Percentiles rank a stretch among this genome's conserved stretches.
phyloP scores from a whole-genome alignment of 2,888 invertebrate species.

The Xylocampa areola region DNA sequence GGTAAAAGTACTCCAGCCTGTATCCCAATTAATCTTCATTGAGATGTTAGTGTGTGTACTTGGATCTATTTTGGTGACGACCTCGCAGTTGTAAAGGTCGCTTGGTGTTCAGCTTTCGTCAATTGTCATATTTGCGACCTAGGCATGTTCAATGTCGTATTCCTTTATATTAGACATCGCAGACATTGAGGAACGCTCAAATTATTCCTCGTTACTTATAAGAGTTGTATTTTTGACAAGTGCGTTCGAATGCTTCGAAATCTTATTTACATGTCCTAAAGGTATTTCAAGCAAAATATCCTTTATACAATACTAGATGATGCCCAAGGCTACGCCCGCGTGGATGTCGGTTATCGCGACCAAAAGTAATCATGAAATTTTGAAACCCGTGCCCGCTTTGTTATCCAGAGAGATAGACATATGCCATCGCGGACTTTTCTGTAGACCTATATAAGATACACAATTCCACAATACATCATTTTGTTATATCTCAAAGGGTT shows the following conservation, averaged over 20 bases:
- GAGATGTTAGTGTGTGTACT: slow-evolving; percentile 49
- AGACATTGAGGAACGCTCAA: slow-evolving; percentile 20
- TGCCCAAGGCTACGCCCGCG: too few species aligned
- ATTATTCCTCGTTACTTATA: slow-evolving; percentile 2
- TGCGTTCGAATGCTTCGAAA: slow-evolving; percentile 7
- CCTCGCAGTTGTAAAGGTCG: slow-evolving; percentile 66
- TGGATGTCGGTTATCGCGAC: too few species aligned
- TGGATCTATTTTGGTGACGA: slow-evolving; percentile 63
- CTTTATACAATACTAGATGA: too few species aligned
- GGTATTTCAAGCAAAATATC: background rate
- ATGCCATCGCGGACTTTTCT: too few species aligned
- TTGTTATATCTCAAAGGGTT: too few species aligned
- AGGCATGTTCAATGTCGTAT: slow-evolving; percentile 61
- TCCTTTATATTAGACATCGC: slow-evolving; percentile 45
- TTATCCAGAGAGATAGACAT: too few species aligned
- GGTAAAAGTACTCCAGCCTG: slow-evolving; percentile 32
- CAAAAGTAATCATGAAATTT: too few species aligned
- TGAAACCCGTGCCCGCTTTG: too few species aligned
- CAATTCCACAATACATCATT: too few species aligned
- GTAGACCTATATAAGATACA: too few species aligned
- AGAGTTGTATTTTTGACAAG: slow-evolving; percentile 5
- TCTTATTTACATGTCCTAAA: background rate
- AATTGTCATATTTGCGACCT: slow-evolving; percentile 64
- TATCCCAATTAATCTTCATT: slow-evolving; percentile 52
- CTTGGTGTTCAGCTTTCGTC: slow-evolving; percentile 63